These are phyloP conservation scores for Lepidurus apus DNA, from an alignment of 1,140 invertebrate genomes.

Conservation along the genomic window DNA sequence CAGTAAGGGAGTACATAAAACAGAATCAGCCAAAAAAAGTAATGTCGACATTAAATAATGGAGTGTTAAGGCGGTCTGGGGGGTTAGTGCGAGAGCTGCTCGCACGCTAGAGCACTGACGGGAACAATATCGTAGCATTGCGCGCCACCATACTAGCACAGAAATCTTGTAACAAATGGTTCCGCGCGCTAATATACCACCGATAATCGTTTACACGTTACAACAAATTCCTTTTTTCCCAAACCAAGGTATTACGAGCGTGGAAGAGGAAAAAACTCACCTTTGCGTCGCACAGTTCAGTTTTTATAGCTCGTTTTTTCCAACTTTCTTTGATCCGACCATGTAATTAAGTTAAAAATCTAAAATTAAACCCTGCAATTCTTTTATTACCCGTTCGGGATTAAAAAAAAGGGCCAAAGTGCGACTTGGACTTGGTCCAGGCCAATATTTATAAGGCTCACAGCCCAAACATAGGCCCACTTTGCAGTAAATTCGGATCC, in stretches of 20 bases:
- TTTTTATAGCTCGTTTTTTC: too few relatives aligned
- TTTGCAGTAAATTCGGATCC: not conserved
- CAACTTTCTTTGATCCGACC: too few relatives aligned
- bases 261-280: not conserved
- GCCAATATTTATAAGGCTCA: too few relatives aligned
- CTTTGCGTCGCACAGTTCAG: not conserved
- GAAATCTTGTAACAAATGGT: constrained; percentile 10
- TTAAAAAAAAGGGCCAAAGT: not conserved
- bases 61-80: not conserved
- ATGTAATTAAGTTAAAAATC: too few relatives aligned
- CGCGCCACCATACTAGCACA: not conserved
- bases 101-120: not conserved
- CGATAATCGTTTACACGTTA: not conserved
- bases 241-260: not conserved
- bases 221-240: not conserved
- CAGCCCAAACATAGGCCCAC: not conserved
- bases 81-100: not conserved
- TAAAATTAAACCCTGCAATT: too few relatives aligned
- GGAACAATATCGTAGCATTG: not conserved
- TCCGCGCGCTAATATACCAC: not conserved
- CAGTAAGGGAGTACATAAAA: constrained; percentile 2
- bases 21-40: not conserved
- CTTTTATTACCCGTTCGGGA: too few relatives aligned
- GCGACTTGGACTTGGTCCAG: not conserved
- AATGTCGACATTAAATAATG: constrained; percentile 3